Conservation (phyloP, 2,113 vertebrate genomes). For the Odontesthes bonariensis region DNA sequence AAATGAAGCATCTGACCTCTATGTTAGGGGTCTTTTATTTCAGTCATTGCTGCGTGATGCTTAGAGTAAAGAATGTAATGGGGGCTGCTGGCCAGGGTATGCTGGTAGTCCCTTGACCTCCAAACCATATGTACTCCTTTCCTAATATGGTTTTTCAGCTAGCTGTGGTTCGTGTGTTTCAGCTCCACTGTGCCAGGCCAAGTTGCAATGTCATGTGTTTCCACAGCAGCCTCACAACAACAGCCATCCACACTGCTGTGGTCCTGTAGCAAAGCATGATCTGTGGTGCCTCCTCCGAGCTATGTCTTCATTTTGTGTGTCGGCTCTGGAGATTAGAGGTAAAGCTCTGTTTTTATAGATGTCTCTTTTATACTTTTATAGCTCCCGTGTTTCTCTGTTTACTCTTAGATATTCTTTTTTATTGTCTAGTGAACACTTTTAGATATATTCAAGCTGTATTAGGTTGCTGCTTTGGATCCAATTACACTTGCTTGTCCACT, state of each 20-base stretch:
- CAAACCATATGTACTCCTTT: neutral
- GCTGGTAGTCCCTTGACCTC: constrained; percentile 1
- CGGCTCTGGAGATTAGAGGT: too few relatives aligned
- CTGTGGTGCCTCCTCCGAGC: neutral
- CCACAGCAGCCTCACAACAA: neutral
- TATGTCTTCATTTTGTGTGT: too few relatives aligned
- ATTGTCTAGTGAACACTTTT: too few relatives aligned
- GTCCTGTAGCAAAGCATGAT: neutral
- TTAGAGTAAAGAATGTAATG: constrained; percentile 44
- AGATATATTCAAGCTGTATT: too few relatives aligned
- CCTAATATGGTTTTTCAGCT: constrained; percentile 5
- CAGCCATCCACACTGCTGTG: neutral
- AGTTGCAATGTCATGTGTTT: neutral
- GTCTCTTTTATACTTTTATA: too few relatives aligned
- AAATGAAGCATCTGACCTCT: constrained; percentile 75
- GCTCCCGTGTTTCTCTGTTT: too few relatives aligned
- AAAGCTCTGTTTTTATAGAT: too few relatives aligned
- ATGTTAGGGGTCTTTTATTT: constrained; percentile 59
- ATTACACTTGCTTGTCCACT: too few relatives aligned
- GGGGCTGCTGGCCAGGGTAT: constrained; percentile 7
- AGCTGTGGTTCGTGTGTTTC: neutral
- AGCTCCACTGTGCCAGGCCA: neutral
- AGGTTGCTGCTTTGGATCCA: too few relatives aligned
- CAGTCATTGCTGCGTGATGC: constrained; percentile 46
- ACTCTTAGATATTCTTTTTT: neutral